Evolutionary conservation across 2,797 vertebrate species (phyloP).

Genomic region (Gouania willdenowi): DNA sequence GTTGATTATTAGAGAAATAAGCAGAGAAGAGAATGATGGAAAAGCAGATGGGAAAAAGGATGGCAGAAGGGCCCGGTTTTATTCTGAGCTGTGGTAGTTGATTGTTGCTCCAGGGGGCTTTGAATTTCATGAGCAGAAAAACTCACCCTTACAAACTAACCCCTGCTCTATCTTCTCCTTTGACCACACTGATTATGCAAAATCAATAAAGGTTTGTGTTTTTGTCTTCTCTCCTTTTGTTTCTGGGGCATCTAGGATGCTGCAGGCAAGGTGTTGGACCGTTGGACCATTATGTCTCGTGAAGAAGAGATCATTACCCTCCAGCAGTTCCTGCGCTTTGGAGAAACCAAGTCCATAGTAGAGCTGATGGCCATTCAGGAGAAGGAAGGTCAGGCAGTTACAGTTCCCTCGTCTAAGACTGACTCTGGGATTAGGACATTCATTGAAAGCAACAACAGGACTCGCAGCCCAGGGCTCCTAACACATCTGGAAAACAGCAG

Average conservation of each 20-base stretch:
- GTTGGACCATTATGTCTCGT: conserved; percentile 99
- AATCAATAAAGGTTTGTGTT: conserved; percentile 89
- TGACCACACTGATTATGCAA: conserved; percentile 82
- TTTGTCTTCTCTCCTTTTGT: conserved; percentile 89
- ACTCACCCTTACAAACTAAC: conserved; percentile 53
- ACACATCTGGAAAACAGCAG: conserved; percentile 96
- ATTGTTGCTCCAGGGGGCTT: conserved; percentile 69
- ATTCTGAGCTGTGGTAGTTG: conserved; percentile 68
- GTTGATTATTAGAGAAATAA: no score
- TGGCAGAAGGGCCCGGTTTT: conserved; percentile 29
- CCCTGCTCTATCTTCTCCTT: conserved; percentile 60
- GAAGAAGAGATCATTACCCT: conserved; percentile 99
- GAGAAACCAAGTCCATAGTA: conserved; percentile 99
- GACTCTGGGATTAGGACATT: conserved; percentile 99
- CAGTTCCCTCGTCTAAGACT: conserved; percentile 94
- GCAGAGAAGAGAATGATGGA: conserved; percentile 22
- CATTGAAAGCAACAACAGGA: conserved; percentile 98
- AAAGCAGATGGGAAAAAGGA: conserved; percentile 25
- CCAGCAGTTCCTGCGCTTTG: conserved; percentile 98
- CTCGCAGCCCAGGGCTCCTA: conserved; percentile 93
- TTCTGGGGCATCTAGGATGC: conserved; percentile 92
- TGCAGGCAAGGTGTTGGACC: conserved; percentile 99
- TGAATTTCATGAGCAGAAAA: conserved; percentile 72
- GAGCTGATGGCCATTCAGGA: conserved; percentile 99
- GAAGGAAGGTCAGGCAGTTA: conserved; percentile 98